phyloP scores from a whole-genome alignment of 1,140 invertebrate species.

The Drosophila arawakana region DNA sequence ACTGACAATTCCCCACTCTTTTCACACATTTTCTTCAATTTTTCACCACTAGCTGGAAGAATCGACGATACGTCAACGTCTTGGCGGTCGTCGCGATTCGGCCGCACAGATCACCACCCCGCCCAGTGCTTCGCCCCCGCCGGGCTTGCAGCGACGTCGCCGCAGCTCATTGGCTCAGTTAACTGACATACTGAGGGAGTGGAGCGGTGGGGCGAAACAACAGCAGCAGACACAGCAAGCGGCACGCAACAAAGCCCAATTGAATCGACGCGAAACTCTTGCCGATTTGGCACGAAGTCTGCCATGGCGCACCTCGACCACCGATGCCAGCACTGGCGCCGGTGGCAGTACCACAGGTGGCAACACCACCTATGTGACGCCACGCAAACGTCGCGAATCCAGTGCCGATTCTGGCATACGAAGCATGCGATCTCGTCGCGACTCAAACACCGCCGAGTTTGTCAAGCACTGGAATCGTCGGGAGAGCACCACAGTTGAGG shows the following conservation, averaged over 20 bases:
- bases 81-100: conserved; percentile 93
- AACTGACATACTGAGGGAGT: conserved; percentile 93
- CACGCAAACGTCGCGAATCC: conserved; percentile 90
- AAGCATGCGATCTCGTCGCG: conserved; percentile 89
- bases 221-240: conserved; percentile 60
- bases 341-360: conserved; percentile 76
- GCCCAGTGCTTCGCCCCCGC: conserved; percentile 86
- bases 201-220: conserved; percentile 89
- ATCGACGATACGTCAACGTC: conserved; percentile 91
- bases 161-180: conserved; percentile 94
- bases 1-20: background rate
- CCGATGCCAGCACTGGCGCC: conserved; percentile 85
- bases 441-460: conserved; percentile 90
- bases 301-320: conserved; percentile 89
- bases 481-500: conserved; percentile 84
- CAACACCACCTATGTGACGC: conserved; percentile 84
- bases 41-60: conserved; percentile 87
- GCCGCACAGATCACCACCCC: conserved; percentile 95
- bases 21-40: background rate
- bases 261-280: conserved; percentile 92
- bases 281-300: conserved; percentile 92
- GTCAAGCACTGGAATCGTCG: conserved; percentile 89
- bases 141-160: conserved; percentile 88
- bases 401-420: conserved; percentile 93
- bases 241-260: conserved; percentile 87